These are phyloP conservation scores for Acleris laterana DNA, from an alignment of 2,888 invertebrate species.

Conservation along the genomic window DNA sequence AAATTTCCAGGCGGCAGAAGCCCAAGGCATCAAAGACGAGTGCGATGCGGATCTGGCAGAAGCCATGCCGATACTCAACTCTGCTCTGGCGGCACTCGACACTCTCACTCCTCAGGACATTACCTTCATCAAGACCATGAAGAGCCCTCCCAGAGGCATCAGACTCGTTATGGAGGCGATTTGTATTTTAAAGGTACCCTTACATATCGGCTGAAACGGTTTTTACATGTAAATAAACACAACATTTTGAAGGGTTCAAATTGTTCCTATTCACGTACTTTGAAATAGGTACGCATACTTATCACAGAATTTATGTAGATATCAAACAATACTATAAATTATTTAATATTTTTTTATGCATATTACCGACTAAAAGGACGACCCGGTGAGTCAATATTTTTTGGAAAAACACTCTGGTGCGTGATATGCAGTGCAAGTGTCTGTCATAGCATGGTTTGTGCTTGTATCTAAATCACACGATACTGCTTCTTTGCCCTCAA, in stretches of 20 bases:
- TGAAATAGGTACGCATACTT: too few relatives aligned
- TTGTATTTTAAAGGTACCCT: constrained; percentile 92
- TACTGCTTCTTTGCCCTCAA: not conserved
- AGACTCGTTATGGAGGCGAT: constrained; percentile 97
- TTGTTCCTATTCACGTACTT: too few relatives aligned
- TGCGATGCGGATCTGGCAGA: constrained; percentile 96
- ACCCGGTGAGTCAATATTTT: constrained; percentile 33
- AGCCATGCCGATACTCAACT: constrained; percentile 95
- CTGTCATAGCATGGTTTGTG: constrained; percentile 1
- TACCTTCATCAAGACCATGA: constrained; percentile 97
- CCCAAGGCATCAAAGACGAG: constrained; percentile 95
- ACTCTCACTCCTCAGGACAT: constrained; percentile 96
- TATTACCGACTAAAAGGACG: constrained; percentile 24
- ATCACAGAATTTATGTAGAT: too few relatives aligned
- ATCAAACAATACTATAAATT: too few relatives aligned
- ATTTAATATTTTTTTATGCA: constrained; percentile 10
- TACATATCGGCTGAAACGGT: not conserved
- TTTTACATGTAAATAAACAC: too few relatives aligned
- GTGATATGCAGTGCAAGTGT: not conserved
- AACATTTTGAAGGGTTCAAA: too few relatives aligned
- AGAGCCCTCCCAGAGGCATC: constrained; percentile 95
- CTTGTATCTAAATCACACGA: constrained; percentile 13
- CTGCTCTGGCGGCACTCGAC: constrained; percentile 93
- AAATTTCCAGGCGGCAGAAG: constrained; percentile 83
- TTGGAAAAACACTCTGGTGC: not conserved